Percentiles rank a stretch among this genome's conserved stretches.
phyloP scores from a whole-genome alignment of 1,140 invertebrate genomes.

The Papilio machaon region DNA sequence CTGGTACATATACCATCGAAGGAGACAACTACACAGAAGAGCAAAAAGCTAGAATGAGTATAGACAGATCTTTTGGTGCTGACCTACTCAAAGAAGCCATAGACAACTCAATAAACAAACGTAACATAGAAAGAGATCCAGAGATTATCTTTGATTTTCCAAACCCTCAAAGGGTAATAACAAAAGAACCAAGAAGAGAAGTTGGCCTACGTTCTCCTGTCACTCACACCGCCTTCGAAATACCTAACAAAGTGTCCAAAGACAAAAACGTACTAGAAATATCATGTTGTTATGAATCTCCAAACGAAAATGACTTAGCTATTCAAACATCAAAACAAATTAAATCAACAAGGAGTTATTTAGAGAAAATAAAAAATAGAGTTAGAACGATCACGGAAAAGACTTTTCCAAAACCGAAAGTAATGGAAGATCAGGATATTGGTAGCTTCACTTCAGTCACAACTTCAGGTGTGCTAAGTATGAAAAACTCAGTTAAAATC shows the following conservation, averaged over 20 bases:
- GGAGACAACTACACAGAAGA: slow-evolving; percentile 92
- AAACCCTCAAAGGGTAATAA: slow-evolving; percentile 59
- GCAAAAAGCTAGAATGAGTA: slow-evolving; percentile 92
- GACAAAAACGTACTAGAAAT: slow-evolving; percentile 84
- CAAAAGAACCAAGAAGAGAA: slow-evolving; percentile 71
- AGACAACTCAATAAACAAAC: slow-evolving; percentile 62
- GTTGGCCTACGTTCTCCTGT: slow-evolving; percentile 57
- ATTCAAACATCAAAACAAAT: slow-evolving; percentile 76
- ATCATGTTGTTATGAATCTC: slow-evolving; percentile 83
- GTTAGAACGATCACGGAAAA: slow-evolving; percentile 82
- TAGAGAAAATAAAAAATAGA: slow-evolving; percentile 83
- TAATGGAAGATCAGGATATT: slow-evolving; percentile 70
- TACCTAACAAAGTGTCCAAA: slow-evolving; percentile 72
- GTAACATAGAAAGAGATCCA: slow-evolving; percentile 60
- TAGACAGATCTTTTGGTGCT: slow-evolving; percentile 87
- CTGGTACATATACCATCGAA: slow-evolving; percentile 94
- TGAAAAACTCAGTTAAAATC: slow-evolving; percentile 65
- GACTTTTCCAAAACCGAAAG: slow-evolving; percentile 76
- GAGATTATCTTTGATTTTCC: slow-evolving; percentile 71
- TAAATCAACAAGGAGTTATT: slow-evolving; percentile 81
- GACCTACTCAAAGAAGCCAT: slow-evolving; percentile 62
- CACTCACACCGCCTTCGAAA: slow-evolving; percentile 57
- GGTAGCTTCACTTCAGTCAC: slow-evolving; percentile 84
- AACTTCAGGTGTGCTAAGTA: slow-evolving; percentile 83
- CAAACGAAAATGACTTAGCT: slow-evolving; percentile 74